Evolutionary conservation across 2,888 invertebrate species (phyloP).

Genomic region (Deilephila elpenor): DNA sequence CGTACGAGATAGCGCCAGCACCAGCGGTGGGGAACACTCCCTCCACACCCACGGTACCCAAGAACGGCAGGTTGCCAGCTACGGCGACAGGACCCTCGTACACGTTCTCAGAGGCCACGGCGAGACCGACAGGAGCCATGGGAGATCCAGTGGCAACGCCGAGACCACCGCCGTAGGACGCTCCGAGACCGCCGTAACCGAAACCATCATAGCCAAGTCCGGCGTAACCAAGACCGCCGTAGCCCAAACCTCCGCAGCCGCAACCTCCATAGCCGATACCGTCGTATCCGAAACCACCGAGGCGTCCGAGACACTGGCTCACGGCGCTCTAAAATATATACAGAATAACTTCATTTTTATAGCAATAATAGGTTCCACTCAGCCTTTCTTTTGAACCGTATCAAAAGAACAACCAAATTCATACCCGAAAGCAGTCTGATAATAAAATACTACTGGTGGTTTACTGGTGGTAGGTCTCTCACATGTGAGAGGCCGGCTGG

Average conservation of each 20-base stretch:
- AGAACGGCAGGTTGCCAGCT: constrained; percentile 37
- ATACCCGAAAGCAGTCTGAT: no score
- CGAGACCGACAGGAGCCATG: constrained; percentile 33
- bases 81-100: constrained; percentile 36
- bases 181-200: constrained; percentile 1
- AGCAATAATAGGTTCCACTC: no score
- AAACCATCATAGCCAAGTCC: constrained; percentile 27
- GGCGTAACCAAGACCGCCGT: constrained; percentile 15
- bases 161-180: constrained; percentile 29
- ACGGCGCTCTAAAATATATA: neutral
- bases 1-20: constrained; percentile 34
- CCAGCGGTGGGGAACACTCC: constrained; percentile 37
- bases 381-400: no score
- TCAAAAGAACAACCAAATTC: no score
- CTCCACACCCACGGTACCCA: constrained; percentile 36
- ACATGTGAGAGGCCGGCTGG: no score
- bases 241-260: neutral
- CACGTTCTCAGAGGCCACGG: constrained; percentile 37
- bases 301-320: neutral
- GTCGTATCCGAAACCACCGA: neutral
- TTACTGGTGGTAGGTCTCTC: no score
- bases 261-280: neutral
- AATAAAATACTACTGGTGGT: no score
- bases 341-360: no score
- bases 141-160: constrained; percentile 34